Evolutionary conservation across 2,888 invertebrate genomes (phyloP), one percentile per base, ranked within the genome.

Genomic region (Plagodis pulveraria): DNA sequence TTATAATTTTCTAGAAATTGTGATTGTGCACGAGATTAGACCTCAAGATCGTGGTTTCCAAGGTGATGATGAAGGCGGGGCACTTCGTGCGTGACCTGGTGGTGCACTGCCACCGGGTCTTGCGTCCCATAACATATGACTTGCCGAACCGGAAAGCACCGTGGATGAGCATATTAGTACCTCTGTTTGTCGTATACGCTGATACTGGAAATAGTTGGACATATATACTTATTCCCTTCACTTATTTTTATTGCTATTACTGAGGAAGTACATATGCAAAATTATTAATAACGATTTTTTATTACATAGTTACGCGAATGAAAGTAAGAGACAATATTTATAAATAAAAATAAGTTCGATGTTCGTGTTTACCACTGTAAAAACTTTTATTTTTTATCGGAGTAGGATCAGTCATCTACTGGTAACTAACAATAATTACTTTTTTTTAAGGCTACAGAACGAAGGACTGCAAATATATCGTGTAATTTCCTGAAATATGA

Each of bases 71-170:
- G 50, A 60, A 72, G 2, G 80, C 79, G 50, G 69, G 72, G 52
- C 80, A 81, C 50, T 72, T 77, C 4, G 74, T 71, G 5, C 69
- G 48, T 2, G 63, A 56, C 33, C 72, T 69, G 5, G 67, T 63
- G 22, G 73, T 71, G 53, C 81, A 79, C 56, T 74, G 74, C 76
- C 80, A 80, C 35, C 74, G 73, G 0, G 72, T 75, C 44, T 68
- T 73, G 4, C 10, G 11, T 0, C 74, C 73, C 38, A 54, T 45
- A 42, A 60, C 62, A 41, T 66, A 71, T 8, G 73, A 67, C 62
- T 72, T 77, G 41, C 74, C 71, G 57, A 77, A 82, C 4, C 74
- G 69, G 55, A 66, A 71, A 0, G 70, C 65, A 2, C 65, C 73
- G 5, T 69, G 66, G 36, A 72, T 47, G 10, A 83, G 50, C 65